phyloP scores from a whole-genome alignment of 2,113 vertebrate genomes.

The human (Homo sapiens) region DNA sequence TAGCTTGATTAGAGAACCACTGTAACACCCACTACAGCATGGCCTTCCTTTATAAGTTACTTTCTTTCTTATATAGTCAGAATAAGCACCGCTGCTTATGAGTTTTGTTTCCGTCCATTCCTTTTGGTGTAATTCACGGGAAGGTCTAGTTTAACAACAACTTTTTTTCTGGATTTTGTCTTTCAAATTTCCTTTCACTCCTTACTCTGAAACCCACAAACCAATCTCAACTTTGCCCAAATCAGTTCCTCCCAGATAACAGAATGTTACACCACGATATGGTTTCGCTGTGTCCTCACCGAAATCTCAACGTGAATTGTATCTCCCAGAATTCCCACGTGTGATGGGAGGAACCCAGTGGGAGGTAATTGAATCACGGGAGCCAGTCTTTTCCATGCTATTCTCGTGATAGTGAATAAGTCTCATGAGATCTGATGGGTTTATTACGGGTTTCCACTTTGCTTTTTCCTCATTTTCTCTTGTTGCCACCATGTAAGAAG shows the following conservation, averaged over 20 bases:
- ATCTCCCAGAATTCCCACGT: too few species aligned
- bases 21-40: not conserved
- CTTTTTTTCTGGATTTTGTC: not conserved
- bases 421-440: too few species aligned
- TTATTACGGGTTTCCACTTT: too few species aligned
- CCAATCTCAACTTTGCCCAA: rapidly evolving
- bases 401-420: too few species aligned
- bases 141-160: not conserved
- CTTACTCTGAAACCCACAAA: not conserved
- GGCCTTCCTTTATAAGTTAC: not conserved
- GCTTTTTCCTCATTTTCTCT: too few species aligned
- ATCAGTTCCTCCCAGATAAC: not conserved
- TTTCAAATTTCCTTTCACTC: not conserved
- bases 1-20: not conserved
- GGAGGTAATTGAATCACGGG: too few species aligned
- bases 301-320: too few species aligned
- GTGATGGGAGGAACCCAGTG: too few species aligned
- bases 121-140: not conserved
- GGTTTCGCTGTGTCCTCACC: too few species aligned
- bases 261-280: not conserved
- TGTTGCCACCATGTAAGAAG: too few species aligned
- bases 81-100: not conserved
- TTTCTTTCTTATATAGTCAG: not conserved
- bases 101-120: not conserved
- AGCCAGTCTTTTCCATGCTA: too few species aligned